Conservation (phyloP, 2,113 vertebrate genomes). For the Vanacampus margaritifer region DNA sequence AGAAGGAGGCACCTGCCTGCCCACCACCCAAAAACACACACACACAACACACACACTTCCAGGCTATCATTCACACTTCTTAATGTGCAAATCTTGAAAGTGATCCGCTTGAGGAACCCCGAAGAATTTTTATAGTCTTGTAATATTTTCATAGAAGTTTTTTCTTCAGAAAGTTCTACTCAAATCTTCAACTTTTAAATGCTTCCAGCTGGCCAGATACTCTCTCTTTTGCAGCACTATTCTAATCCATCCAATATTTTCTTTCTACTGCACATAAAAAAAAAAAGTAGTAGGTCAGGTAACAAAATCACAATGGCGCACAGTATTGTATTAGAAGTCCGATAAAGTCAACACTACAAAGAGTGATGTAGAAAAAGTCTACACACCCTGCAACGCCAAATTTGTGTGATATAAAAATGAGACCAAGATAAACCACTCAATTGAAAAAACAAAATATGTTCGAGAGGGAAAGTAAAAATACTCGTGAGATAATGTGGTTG, state of each 20-base stretch:
- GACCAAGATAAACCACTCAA: too few species aligned
- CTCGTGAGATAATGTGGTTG: too few species aligned
- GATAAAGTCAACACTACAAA: background rate
- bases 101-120: slow-evolving; percentile 25
- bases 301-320: background rate
- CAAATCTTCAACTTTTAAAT: slow-evolving; percentile 33
- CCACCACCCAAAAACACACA: slow-evolving; percentile 21
- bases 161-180: slow-evolving; percentile 47
- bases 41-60: slow-evolving; percentile 7
- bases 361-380: background rate
- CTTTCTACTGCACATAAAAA: background rate
- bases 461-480: too few species aligned
- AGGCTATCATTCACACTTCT: slow-evolving; percentile 31
- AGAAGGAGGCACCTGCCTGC: slow-evolving; percentile 30
- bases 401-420: too few species aligned
- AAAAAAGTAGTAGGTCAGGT: background rate
- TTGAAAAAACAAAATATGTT: too few species aligned
- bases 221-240: background rate
- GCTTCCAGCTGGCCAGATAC: slow-evolving; percentile 25
- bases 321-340: background rate
- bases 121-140: slow-evolving; percentile 54
- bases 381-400: too few species aligned
- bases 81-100: slow-evolving; percentile 20
- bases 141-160: slow-evolving; percentile 48
- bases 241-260: background rate